Base-by-base conservation (phyloP, 1,140 invertebrate species). In the Achroia grisella region DNA sequence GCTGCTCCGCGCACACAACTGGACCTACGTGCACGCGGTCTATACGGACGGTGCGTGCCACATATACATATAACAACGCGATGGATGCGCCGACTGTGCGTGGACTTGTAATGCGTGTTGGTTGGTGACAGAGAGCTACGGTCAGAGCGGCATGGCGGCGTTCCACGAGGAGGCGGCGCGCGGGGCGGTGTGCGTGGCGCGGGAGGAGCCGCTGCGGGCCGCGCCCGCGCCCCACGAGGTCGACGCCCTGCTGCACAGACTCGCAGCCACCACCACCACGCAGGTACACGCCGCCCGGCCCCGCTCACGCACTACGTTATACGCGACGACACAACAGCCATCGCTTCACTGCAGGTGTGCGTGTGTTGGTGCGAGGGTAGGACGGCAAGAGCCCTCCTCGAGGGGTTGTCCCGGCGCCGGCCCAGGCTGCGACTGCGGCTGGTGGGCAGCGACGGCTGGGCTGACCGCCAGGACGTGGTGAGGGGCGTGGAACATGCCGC, bases 301-400 rank as follows among this genome's bases (percentile, higher is more conserved):
- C n/a, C n/a, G n/a, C n/a, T n/a, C n/a, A n/a, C n/a, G n/a, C n/a
- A n/a, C n/a, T n/a, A n/a, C n/a, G n/a, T n/a, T n/a, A n/a, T n/a
- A n/a, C n/a, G n/a, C n/a, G n/a, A n/a, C n/a, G n/a, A n/a, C n/a
- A n/a, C n/a, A n/a, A n/a, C n/a, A n/a, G n/a, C n/a, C n/a, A n/a
- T n/a, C n/a, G n/a, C n/a, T n/a, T n/a, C 17, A 6, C 17, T 79
- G 6, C 87, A 87, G 28, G 93, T 94, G 4, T 90, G 94, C n/a
- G 92, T 95, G 1, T 95, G 94, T 73, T 95, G 95, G 87, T 95
- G 93, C 77, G 93, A 95, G 81, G 93, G 93, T 2, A 87, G 89
- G 67, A 93, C 93, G 0, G 89, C 95, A 30, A 74, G 89, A 42
- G 89, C 89, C 9, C 78, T 95, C n/a, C 84, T 94, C 44, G 86